Percentiles rank a stretch among this genome's conserved stretches.
Conservation (phyloP, 2,797 vertebrate genomes). For the Tragelaphus eurycerus region DNA sequence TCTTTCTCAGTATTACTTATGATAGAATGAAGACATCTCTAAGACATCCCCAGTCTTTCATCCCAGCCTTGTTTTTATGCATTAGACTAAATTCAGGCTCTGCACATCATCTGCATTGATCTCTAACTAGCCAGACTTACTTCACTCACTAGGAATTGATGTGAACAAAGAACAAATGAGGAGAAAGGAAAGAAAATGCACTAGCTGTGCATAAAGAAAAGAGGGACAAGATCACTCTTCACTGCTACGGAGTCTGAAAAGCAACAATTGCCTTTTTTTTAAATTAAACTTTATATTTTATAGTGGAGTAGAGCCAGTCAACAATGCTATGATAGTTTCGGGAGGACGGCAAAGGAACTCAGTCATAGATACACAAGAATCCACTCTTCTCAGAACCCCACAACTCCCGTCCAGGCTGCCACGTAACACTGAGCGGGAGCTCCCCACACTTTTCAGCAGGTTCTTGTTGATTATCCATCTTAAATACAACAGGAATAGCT, state of each 20-base stretch:
- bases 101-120: neutral
- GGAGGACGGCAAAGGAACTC: neutral
- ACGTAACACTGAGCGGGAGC: neutral
- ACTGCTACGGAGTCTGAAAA: neutral
- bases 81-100: neutral
- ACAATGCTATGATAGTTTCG: neutral
- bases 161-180: neutral
- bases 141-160: neutral
- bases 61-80: neutral
- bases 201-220: neutral
- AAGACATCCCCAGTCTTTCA: neutral
- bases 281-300: neutral
- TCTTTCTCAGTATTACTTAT: neutral
- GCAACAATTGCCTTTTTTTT: neutral
- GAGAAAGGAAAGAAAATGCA: neutral
- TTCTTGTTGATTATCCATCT: neutral
- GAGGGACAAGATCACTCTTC: neutral
- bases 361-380: neutral
- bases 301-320: neutral
- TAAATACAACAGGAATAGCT: neutral
- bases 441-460: neutral
- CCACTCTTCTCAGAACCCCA: neutral
- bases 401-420: neutral
- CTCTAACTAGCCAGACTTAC: neutral
- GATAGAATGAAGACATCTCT: neutral